phyloP scores from a whole-genome alignment of 2,113 vertebrate genomes.

The Dicaeum eximium region DNA sequence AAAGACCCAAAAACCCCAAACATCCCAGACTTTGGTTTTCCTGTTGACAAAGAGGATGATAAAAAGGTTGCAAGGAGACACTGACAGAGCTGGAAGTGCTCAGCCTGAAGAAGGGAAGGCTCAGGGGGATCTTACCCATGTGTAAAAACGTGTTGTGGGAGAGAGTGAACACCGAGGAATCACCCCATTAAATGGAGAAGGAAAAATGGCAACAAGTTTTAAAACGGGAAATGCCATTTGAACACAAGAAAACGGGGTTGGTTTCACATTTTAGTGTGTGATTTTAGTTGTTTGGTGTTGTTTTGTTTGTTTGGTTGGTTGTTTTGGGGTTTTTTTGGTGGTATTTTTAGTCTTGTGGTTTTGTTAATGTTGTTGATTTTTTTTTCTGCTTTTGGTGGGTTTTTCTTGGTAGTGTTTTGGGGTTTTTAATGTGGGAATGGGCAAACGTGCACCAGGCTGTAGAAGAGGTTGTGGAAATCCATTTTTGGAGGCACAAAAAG shows the following conservation, averaged over 20 bases:
- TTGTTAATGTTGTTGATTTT: neutral
- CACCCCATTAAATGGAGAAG: neutral
- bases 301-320: no score
- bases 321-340: neutral
- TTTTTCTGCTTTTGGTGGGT: neutral
- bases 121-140: rapidly evolving
- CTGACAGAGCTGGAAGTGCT: neutral
- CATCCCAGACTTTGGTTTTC: neutral
- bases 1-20: no score
- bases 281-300: no score
- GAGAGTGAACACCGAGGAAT: neutral
- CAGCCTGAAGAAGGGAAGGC: neutral
- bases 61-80: neutral
- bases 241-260: rapidly evolving
- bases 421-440: neutral
- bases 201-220: neutral
- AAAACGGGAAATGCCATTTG: neutral
- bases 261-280: no score
- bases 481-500: neutral
- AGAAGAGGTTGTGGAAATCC: neutral
- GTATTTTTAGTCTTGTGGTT: neutral
- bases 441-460: neutral
- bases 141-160: neutral
- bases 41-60: neutral
- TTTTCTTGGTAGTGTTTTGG: neutral